Evolutionary conservation across 2,113 vertebrate genomes (phyloP), one percentile per base, ranked within the genome.

Genomic region (Notothenia coriiceps): DNA sequence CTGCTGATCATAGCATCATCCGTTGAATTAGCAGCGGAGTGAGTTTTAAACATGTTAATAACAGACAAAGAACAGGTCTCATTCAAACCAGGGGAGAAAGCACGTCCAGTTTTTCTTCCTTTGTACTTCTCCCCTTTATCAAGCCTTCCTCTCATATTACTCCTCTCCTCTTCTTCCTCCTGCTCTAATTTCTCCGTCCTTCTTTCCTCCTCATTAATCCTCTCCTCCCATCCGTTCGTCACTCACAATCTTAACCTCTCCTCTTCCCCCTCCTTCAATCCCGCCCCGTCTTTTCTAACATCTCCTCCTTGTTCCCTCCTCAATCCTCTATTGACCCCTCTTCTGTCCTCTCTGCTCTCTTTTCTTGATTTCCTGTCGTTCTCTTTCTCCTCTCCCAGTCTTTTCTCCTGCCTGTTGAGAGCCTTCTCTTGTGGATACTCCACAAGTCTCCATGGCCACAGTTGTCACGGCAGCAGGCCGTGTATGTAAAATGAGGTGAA

Each of bases 401-500:
- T 62, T 70, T 61, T 75, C 76, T 61, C 71, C 79, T 74, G 81
- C 61, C 67, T 51, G 63, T 77, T 44, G 66, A 89, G 68, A 85
- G 77, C 57, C 51, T 69, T 70, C 83, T 80, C 75, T 67, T 67
- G 51, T 40, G 2, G 59, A 83, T 65, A 62, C 80, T 86, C 72
- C 82, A 77, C 89, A 89, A 82, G 91, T 94, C 90, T 87, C 91
- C 89, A 93, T 93, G 89, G 86, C 68, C 91, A 93, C 91, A 84
- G 93, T 92, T 93, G 91, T 93, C 93, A 88, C 69, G 83, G 89
- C 80, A 94, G 91, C 92, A 79, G 65, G 81, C 74, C 77, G 78
- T 89, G 87, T 90, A 83, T 87, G 88, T 83, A 71, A 89, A 83
- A 89, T 15, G 33, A 84, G 76, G 61, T 87, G 63, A 87, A 83